A percentile compares a stretch with the other conserved stretches of the same genome.
Conservation (phyloP, 2,797 vertebrate genomes). For the Setipinna tenuifilis region DNA sequence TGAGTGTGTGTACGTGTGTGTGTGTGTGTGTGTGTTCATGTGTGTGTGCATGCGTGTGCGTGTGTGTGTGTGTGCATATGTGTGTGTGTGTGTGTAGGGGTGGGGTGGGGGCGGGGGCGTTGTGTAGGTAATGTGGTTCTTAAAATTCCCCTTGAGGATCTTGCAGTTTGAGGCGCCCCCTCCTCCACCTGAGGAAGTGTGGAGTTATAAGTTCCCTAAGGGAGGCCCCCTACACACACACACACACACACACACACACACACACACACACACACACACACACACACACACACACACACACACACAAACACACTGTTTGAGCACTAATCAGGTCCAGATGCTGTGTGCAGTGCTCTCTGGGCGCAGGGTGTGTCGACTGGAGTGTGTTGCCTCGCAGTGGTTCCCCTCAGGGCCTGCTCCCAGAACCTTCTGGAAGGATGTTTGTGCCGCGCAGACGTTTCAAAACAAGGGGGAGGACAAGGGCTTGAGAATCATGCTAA, state of each 20-base stretch:
- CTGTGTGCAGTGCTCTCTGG: background rate
- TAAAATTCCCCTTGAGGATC: conserved; percentile 36
- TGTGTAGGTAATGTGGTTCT: conserved; percentile 45
- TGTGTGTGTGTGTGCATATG: background rate
- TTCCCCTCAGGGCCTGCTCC: conserved; percentile 14
- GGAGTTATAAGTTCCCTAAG: background rate
- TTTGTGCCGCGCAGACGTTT: background rate
- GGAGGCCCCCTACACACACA: background rate
- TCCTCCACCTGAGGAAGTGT: conserved; percentile 24
- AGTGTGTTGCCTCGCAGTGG: background rate
- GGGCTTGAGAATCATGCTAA: background rate
- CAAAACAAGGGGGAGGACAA: background rate
- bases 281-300: conserved; percentile 15
- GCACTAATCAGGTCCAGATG: conserved; percentile 19
- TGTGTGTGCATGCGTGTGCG: background rate
- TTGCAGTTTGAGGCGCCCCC: background rate
- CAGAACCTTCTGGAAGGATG: background rate
- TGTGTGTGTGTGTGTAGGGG: conserved; percentile 1
- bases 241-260: conserved; percentile 29
- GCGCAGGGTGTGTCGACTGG: background rate
- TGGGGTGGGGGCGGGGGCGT: background rate
- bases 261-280: conserved; percentile 22
- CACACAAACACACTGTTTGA: background rate
- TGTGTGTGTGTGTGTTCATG: conserved; percentile 15
- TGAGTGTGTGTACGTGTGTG: background rate